Percentiles rank a stretch among this genome's conserved stretches.
Evolutionary conservation across 2,113 vertebrate genomes (phyloP).

Genomic region (Cervus canadensis): DNA sequence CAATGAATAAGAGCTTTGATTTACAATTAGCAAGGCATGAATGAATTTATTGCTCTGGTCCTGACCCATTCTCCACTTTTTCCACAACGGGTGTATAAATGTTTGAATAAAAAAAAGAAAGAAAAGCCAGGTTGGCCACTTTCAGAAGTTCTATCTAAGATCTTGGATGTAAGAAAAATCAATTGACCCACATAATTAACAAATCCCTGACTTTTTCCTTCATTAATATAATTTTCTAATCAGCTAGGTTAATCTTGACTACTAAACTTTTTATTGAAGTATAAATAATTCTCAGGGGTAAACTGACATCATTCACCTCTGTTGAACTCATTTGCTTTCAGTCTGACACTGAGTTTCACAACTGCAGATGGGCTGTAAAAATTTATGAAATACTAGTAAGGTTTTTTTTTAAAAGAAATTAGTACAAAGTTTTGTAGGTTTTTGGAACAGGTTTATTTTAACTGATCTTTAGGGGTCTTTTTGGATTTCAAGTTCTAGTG

Average conservation of each 20-base stretch:
- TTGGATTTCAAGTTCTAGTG: neutral
- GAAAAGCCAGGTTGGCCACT: neutral
- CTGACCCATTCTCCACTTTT: neutral
- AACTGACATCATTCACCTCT: neutral
- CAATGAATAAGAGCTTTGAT: neutral
- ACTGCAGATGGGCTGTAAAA: neutral
- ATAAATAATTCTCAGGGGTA: constrained; percentile 13
- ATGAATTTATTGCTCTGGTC: neutral
- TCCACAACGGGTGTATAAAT: neutral
- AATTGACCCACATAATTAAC: neutral
- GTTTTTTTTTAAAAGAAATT: neutral
- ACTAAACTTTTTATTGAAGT: constrained; percentile 16
- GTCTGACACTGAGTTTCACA: constrained; percentile 24
- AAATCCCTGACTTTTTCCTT: neutral
- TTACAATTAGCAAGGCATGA: neutral
- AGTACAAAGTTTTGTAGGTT: neutral
- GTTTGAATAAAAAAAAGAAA: neutral
- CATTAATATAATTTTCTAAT: constrained; percentile 7
- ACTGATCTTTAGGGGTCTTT: neutral
- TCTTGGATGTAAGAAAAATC: neutral
- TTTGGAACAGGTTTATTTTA: neutral
- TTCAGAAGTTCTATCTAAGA: neutral
- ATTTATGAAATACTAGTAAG: constrained; percentile 50
- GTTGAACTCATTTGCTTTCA: constrained; percentile 30
- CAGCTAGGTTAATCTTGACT: neutral